Base-by-base conservation (phyloP, 2,113 vertebrate species). In the Cnemophilus loriae region DNA sequence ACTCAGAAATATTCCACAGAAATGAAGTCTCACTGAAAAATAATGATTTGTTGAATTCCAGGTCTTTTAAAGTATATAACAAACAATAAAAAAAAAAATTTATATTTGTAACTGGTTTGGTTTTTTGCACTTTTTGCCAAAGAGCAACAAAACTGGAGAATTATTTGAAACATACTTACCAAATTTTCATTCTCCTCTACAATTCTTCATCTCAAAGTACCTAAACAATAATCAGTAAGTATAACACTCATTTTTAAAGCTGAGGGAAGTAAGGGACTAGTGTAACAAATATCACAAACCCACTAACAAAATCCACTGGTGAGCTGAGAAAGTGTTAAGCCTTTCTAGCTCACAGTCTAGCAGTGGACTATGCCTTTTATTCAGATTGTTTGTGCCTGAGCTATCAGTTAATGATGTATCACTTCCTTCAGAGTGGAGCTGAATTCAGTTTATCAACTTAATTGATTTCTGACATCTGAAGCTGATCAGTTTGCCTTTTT, bases 21-120 rank as follows among this genome's bases (percentile, higher is more conserved):
- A 78, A 77, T 35, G 5, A 87, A 41, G 6, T 28, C 52, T 81
- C 47, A 61, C n/a, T 57, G 28, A 46, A 80, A 87, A 83, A 84
- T 11, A 69, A 44, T 7, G 6, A 53, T 32, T 69, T 69, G n/a
- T 4, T 59, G 37, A 61, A 69, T 49, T 37, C 53, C 35, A 47
- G 3, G 4, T 42, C 21, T 64, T 17, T 44, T 20, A 33, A 93
- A 59, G 4, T 26, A 27, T 9, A 27, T 4, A 75, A 52, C 0
- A n/a, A 84, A 50, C 2, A 35, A 4, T 19, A 15, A 27, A 23
- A 90, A 78, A 60, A 19, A 3, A 6, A 30, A 18, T 17, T 84
- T 61, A 22, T 35, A 70, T 57, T 73, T 1, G 0, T 49, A 70
- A 57, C 0, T 1, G 13, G 10, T 67, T 64, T 73, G 37, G 2